Evolutionary conservation across 1,140 invertebrate species (phyloP).

Genomic region (Bemisia tabaci): DNA sequence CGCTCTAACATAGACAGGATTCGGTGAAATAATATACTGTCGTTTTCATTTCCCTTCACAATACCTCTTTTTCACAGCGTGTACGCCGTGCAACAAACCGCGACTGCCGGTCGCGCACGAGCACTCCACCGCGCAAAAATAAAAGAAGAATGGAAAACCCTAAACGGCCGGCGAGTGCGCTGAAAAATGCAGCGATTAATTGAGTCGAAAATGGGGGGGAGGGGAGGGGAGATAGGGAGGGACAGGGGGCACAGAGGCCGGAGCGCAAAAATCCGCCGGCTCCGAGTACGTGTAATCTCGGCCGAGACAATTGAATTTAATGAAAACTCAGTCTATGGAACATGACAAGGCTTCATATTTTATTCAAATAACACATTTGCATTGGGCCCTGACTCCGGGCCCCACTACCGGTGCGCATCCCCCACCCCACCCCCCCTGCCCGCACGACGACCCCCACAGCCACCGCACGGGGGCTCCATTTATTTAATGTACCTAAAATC

Average conservation of each 20-base stretch:
- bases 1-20: too few relatives aligned
- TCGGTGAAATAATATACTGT: too few relatives aligned
- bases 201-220: too few relatives aligned
- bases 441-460: not conserved
- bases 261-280: not conserved
- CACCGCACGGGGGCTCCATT: not conserved
- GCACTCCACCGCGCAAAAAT: too few relatives aligned
- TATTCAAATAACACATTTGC: not conserved
- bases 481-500: not conserved
- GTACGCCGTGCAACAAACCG: too few relatives aligned
- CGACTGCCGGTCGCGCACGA: too few relatives aligned
- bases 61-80: too few relatives aligned
- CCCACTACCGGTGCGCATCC: not conserved
- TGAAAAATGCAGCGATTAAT: not conserved
- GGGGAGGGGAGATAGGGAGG: too few relatives aligned
- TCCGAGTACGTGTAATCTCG: not conserved
- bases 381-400: not conserved
- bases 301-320: not conserved
- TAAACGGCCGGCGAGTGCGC: too few relatives aligned
- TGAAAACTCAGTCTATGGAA: not conserved
- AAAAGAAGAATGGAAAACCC: too few relatives aligned
- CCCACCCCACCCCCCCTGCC: not conserved
- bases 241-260: not conserved
- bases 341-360: not conserved
- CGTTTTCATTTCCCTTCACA: too few relatives aligned